These are phyloP conservation scores for Callospermophilus lateralis DNA, from an alignment of 2,113 vertebrate species.

Conservation along the genomic window DNA sequence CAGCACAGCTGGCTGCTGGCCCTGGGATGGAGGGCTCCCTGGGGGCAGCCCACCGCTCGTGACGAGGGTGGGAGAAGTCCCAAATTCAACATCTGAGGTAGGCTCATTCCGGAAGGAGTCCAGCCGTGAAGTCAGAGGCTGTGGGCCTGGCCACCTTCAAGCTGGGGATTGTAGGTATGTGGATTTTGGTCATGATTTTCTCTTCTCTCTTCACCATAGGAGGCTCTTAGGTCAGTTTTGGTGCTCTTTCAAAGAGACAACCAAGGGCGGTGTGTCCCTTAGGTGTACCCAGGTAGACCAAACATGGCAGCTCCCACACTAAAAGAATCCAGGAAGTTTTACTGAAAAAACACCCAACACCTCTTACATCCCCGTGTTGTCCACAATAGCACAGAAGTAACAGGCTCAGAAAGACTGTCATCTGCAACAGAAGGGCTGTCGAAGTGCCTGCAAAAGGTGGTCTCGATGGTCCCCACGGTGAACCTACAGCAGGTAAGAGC, in stretches of 20 bases:
- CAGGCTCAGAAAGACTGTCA: rapidly evolving
- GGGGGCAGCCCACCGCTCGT: too few species aligned
- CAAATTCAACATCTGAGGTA: too few species aligned
- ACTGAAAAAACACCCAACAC: too few species aligned
- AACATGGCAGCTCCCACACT: rapidly evolving
- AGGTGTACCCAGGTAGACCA: rapidly evolving
- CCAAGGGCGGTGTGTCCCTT: rapidly evolving
- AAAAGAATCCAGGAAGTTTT: neutral
- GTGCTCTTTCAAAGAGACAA: neutral
- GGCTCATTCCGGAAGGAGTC: rapidly evolving
- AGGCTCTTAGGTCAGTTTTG: neutral
- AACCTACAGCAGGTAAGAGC: rapidly evolving
- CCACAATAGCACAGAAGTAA: neutral
- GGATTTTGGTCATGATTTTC: neutral
- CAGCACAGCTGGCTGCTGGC: too few species aligned
- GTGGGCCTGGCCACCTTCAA: neutral
- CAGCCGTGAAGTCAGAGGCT: neutral
- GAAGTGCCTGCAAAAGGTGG: neutral
- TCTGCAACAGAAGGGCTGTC: neutral
- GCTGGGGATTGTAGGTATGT: rapidly evolving
- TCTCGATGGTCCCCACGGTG: neutral
- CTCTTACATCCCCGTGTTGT: rapidly evolving
- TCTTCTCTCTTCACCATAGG: neutral
- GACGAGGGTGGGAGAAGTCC: too few species aligned
- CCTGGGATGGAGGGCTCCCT: too few species aligned